These are phyloP conservation scores for Sarcophilus harrisii DNA, from an alignment of 2,797 vertebrate genomes.

Conservation along the genomic window DNA sequence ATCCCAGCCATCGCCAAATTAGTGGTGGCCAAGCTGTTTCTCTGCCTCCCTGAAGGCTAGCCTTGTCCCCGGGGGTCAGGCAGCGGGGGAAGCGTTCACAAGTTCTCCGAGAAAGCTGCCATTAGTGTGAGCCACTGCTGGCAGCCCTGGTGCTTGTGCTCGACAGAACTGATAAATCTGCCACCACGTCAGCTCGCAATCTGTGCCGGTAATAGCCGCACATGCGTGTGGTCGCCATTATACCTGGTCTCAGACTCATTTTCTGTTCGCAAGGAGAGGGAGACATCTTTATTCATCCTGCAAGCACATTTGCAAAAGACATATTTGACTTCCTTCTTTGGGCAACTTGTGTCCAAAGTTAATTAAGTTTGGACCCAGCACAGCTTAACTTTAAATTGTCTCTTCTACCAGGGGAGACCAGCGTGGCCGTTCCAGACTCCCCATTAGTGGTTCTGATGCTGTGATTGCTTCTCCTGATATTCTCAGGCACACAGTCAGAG, in stretches of 20 bases:
- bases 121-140: constrained; percentile 79
- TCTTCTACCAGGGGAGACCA: constrained; percentile 56
- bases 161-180: constrained; percentile 58
- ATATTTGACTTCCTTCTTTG: constrained; percentile 67
- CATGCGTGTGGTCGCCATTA: background rate
- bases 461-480: constrained; percentile 43
- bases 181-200: constrained; percentile 1
- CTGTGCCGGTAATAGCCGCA: constrained; percentile 2
- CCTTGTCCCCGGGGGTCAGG: constrained; percentile 75
- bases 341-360: constrained; percentile 52
- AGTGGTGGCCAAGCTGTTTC: constrained; percentile 69
- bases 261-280: background rate
- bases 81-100: constrained; percentile 77
- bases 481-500: constrained; percentile 35
- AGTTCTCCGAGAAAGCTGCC: constrained; percentile 80
- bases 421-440: constrained; percentile 52
- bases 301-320: constrained; percentile 37
- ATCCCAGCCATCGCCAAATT: constrained; percentile 76
- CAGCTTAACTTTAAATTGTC: constrained; percentile 63
- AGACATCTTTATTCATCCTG: constrained; percentile 6
- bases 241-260: constrained; percentile 25
- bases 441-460: constrained; percentile 19
- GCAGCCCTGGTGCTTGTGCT: constrained; percentile 79
- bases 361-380: constrained; percentile 65
- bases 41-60: constrained; percentile 71